These are phyloP conservation scores for Hippocampus guttulatus DNA, from an alignment of 2,113 vertebrate species.

Conservation along the genomic window DNA sequence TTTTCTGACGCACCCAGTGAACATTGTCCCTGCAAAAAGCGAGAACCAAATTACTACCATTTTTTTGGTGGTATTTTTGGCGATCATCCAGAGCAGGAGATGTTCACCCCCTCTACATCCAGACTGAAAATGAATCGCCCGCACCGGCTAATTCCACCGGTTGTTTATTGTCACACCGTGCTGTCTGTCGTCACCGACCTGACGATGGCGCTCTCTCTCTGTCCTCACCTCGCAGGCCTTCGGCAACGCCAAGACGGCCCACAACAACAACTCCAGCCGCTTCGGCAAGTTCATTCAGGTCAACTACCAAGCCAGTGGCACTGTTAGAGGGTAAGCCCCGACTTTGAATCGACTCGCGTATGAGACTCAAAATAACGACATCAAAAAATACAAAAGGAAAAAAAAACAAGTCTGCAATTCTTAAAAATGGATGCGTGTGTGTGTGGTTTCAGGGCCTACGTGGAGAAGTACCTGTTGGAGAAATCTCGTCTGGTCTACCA, in stretches of 20 bases:
- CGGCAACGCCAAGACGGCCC: constrained; percentile 95
- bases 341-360: background rate
- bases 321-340: constrained; percentile 87
- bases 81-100: too few species aligned
- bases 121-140: too few species aligned
- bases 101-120: too few species aligned
- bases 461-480: constrained; percentile 95
- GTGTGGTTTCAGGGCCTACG: constrained; percentile 82
- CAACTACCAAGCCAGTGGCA: constrained; percentile 96
- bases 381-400: background rate
- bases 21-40: too few species aligned
- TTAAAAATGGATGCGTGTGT: background rate
- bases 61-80: too few species aligned
- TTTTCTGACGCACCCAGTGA: too few species aligned
- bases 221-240: constrained; percentile 79
- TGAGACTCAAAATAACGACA: too few species aligned
- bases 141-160: too few species aligned
- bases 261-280: constrained; percentile 98
- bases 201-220: background rate
- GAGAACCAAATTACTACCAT: too few species aligned
- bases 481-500: constrained; percentile 96
- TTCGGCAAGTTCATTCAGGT: constrained; percentile 98
- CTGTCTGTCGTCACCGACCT: constrained; percentile 6
- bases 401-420: background rate
- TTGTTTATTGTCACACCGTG: too few species aligned